These are phyloP conservation scores for Andrena flavipes DNA, from an alignment of 2,888 invertebrate species.

Conservation along the genomic window DNA sequence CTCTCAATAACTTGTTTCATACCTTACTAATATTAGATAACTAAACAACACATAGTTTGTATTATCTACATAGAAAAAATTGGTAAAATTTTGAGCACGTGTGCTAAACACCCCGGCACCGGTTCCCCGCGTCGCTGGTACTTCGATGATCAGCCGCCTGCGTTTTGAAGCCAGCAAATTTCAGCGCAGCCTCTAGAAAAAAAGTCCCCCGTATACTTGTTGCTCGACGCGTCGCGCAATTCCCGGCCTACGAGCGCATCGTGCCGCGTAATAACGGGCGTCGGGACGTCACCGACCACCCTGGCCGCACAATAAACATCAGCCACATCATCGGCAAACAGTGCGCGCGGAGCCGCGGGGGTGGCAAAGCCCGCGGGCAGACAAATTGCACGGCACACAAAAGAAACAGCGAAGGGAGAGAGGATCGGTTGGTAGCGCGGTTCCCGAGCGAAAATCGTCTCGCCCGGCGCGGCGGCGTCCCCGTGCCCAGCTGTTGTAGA, in stretches of 20 bases:
- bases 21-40: too few species aligned
- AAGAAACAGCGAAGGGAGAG: neutral
- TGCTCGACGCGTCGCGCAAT: neutral
- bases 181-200: neutral
- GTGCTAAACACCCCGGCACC: too few species aligned
- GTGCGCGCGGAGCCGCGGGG: neutral
- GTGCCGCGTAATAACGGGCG: slow-evolving; percentile 13
- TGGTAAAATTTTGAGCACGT: too few species aligned
- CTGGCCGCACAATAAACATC: slow-evolving; percentile 18
- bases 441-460: too few species aligned
- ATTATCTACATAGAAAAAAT: too few species aligned
- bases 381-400: slow-evolving; percentile 2
- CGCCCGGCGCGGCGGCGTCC: neutral
- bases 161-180: too few species aligned
- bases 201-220: slow-evolving; percentile 4
- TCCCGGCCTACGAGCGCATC: neutral
- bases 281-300: neutral
- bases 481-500: neutral
- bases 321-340: neutral
- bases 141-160: too few species aligned
- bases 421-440: too few species aligned
- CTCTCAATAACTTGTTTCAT: too few species aligned
- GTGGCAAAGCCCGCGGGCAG: neutral
- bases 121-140: too few species aligned
- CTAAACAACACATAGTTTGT: too few species aligned